Conservation (phyloP, 1,140 invertebrate genomes). For the Philotrypesis tridentata region DNA sequence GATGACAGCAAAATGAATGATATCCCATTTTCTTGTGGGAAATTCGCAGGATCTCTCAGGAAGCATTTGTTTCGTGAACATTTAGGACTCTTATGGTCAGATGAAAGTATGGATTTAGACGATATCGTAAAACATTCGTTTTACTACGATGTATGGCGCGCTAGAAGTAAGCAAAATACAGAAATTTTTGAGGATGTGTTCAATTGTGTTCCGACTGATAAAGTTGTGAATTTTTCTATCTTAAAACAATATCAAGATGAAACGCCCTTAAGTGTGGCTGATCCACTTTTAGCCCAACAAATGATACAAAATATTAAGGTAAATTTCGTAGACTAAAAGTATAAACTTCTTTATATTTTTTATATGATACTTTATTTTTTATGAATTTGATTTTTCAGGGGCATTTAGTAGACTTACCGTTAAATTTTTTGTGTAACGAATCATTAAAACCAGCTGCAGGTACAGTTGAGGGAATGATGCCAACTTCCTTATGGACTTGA, state of each 20-base stretch:
- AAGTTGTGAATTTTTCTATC: constrained; percentile 82
- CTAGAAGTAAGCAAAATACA: constrained; percentile 86
- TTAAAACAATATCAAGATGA: constrained; percentile 83
- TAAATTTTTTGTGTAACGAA: constrained; percentile 90
- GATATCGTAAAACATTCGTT: constrained; percentile 86
- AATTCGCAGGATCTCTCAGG: constrained; percentile 88
- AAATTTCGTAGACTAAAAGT: constrained; percentile 24
- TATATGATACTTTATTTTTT: constrained; percentile 13
- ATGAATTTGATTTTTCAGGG: constrained; percentile 77
- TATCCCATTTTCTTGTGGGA: constrained; percentile 84
- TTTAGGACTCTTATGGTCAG: constrained; percentile 77
- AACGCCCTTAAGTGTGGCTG: constrained; percentile 78
- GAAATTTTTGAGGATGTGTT: constrained; percentile 92
- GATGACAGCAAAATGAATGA: constrained; percentile 88
- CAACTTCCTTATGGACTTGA: constrained; percentile 83
- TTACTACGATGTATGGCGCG: constrained; percentile 87
- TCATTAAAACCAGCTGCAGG: constrained; percentile 84
- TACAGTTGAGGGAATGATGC: constrained; percentile 89
- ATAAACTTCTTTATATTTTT: background rate
- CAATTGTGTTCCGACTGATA: constrained; percentile 88
- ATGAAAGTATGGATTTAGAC: constrained; percentile 76
- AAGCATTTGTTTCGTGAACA: constrained; percentile 94
- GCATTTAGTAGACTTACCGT: constrained; percentile 88
- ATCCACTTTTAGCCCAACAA: constrained; percentile 81
- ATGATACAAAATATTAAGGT: constrained; percentile 83